Conservation (phyloP, 2,113 vertebrate genomes). For the Myiozetetes cayanensis region DNA sequence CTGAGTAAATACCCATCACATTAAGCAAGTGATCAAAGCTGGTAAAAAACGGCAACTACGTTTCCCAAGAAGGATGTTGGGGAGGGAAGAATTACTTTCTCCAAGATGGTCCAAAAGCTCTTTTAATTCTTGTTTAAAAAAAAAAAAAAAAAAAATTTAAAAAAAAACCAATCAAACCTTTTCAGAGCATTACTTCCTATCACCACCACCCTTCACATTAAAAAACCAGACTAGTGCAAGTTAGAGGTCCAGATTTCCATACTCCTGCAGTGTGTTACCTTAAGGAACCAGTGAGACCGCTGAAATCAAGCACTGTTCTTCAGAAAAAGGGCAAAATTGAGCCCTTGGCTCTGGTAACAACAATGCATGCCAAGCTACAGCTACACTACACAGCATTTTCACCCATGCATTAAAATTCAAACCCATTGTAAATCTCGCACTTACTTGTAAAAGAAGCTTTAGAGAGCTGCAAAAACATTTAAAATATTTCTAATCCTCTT, state of each 20-base stretch:
- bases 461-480: constrained; percentile 12
- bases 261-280: not conserved
- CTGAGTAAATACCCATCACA: not conserved
- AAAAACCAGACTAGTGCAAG: not conserved
- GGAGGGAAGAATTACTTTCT: not conserved
- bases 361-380: not conserved
- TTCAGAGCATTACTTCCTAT: not conserved
- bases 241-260: not conserved
- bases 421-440: not conserved
- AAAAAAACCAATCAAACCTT: not conserved
- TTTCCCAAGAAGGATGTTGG: not conserved
- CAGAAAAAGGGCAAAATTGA: not conserved
- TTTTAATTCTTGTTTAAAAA: not conserved
- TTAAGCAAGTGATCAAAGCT: not conserved
- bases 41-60: not conserved
- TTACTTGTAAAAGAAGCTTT: constrained; percentile 3
- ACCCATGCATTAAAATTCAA: not conserved
- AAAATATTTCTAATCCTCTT: constrained; percentile 58
- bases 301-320: not conserved
- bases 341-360: not conserved
- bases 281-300: not conserved
- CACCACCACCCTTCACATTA: not conserved
- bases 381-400: not conserved
- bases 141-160: too few relatives aligned
- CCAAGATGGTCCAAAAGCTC: not conserved